A percentile compares a stretch with the other conserved stretches of the same genome.
Conservation (phyloP, 2,888 invertebrate species). For the Lithophane leautieri region DNA sequence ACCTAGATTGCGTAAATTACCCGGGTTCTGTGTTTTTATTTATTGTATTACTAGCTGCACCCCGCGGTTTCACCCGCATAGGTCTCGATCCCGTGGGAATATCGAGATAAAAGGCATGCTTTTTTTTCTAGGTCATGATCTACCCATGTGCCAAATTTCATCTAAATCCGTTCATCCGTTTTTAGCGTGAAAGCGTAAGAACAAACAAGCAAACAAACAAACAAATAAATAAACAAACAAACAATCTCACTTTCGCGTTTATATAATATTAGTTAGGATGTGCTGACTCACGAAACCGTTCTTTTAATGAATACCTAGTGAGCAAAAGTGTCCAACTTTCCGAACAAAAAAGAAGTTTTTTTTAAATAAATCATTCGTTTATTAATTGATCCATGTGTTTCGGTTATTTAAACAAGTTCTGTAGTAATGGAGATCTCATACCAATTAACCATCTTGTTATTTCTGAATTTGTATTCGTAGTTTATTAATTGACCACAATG, state of each 20-base stretch:
- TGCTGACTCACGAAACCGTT: neutral
- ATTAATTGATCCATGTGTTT: constrained; percentile 32
- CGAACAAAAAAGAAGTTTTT: neutral
- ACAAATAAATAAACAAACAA: too few relatives aligned
- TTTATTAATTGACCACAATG: constrained; percentile 44
- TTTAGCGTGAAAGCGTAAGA: too few relatives aligned
- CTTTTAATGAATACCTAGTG: too few relatives aligned
- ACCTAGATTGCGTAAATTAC: neutral
- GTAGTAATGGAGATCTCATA: constrained; percentile 38
- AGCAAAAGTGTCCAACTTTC: neutral
- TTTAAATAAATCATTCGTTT: neutral
- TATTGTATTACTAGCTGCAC: neutral
- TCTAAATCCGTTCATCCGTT: too few relatives aligned
- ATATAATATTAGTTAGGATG: neutral
- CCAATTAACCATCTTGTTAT: constrained; percentile 54
- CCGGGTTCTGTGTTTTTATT: neutral
- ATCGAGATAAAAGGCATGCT: too few relatives aligned
- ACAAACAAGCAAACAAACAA: too few relatives aligned
- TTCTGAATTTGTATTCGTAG: constrained; percentile 41
- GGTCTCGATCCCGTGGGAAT: too few relatives aligned
- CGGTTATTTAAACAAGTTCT: constrained; percentile 60
- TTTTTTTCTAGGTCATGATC: too few relatives aligned
- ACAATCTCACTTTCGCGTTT: too few relatives aligned
- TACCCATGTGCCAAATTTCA: too few relatives aligned
- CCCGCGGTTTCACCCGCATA: too few relatives aligned